Evolutionary conservation across 2,797 vertebrate species (phyloP).

Genomic region (Poecilia gillii): DNA sequence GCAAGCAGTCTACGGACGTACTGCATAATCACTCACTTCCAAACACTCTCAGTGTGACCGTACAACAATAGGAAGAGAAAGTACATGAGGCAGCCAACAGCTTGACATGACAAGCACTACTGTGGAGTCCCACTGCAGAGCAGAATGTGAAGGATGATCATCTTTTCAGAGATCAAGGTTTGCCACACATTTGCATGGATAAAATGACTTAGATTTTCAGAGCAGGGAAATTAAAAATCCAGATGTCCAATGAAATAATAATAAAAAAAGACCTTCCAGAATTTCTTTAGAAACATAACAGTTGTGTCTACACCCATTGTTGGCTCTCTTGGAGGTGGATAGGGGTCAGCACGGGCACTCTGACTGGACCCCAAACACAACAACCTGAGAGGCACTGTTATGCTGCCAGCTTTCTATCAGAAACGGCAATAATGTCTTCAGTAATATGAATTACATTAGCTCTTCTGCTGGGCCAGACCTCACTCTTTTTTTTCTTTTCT

Average conservation of each 20-base stretch:
- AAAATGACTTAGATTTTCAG: not conserved
- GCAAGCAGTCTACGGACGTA: slow-evolving; percentile 40
- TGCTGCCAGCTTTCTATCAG: not conserved
- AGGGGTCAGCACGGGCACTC: not conserved
- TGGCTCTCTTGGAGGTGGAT: not conserved
- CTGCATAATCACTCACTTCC: slow-evolving; percentile 20
- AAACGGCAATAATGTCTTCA: not conserved
- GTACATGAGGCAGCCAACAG: slow-evolving; percentile 26
- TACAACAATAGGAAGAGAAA: slow-evolving; percentile 28
- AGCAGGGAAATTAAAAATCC: slow-evolving; percentile 10
- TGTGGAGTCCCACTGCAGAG: slow-evolving; percentile 13
- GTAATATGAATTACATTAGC: not conserved
- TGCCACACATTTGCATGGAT: slow-evolving; percentile 6
- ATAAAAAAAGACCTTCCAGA: slow-evolving; percentile 10
- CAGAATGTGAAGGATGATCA: slow-evolving; percentile 15
- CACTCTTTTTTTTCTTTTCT: not conserved
- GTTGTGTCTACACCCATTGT: not conserved
- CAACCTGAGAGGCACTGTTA: not conserved
- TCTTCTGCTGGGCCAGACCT: not conserved
- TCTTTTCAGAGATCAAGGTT: slow-evolving; percentile 10
- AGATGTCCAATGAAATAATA: slow-evolving; percentile 11
- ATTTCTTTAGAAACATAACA: slow-evolving; percentile 28
- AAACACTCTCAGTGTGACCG: slow-evolving; percentile 19
- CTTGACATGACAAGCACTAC: slow-evolving; percentile 31
- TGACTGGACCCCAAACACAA: not conserved